A percentile compares a stretch with the other conserved stretches of the same genome.
phyloP scores from a whole-genome alignment of 2,113 vertebrate species.

The Oreochromis niloticus region DNA sequence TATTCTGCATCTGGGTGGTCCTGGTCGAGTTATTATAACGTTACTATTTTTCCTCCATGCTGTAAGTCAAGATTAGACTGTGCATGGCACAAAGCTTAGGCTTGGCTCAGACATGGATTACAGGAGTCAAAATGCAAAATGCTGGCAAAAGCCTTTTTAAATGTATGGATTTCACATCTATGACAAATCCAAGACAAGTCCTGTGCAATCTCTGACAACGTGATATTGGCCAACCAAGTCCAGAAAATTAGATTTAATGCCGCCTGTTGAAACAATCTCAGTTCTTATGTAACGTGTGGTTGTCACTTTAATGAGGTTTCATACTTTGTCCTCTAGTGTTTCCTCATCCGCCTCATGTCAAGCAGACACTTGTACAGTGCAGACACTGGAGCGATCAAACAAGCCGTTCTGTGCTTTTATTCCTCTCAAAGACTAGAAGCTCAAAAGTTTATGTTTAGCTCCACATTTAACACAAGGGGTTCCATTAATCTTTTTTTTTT shows the following conservation, averaged over 20 bases:
- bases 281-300: conserved; percentile 36
- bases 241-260: conserved; percentile 38
- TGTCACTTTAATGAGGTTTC: conserved; percentile 32
- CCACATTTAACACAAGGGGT: not conserved
- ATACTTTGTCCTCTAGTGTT: conserved; percentile 48
- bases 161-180: not conserved
- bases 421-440: not conserved
- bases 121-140: conserved; percentile 12
- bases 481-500: not conserved
- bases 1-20: conserved; percentile 56
- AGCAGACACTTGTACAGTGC: not conserved
- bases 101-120: conserved; percentile 40
- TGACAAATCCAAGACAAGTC: conserved; percentile 7
- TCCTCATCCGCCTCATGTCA: conserved; percentile 43
- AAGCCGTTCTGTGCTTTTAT: not conserved
- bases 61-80: conserved; percentile 39
- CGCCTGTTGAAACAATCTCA: conserved; percentile 32
- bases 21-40: conserved; percentile 33
- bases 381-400: conserved; percentile 9
- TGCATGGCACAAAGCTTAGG: conserved; percentile 7
- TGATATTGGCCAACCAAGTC: conserved; percentile 26
- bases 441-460: not conserved
- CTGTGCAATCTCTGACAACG: conserved; percentile 11
- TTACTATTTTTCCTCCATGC: conserved; percentile 10
- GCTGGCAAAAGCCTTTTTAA: conserved; percentile 3